Percentiles rank a stretch among this genome's conserved stretches.
Evolutionary conservation across 2,797 vertebrate genomes (phyloP).

Genomic region (Sebastes minor): DNA sequence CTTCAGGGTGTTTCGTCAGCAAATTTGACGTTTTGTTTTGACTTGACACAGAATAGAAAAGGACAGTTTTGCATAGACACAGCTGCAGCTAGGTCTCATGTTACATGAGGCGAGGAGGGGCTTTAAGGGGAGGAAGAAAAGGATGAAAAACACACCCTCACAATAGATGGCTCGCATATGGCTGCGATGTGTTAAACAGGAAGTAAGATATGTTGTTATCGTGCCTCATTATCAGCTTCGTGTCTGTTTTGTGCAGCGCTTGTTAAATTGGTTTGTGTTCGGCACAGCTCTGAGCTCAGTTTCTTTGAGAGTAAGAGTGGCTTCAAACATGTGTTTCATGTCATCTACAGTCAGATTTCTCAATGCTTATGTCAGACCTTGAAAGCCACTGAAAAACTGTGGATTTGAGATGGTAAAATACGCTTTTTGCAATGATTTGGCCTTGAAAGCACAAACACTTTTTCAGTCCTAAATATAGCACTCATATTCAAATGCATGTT

Average conservation of each 20-base stretch:
- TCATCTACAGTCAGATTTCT: not conserved
- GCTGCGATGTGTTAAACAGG: conserved; percentile 2
- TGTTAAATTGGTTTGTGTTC: not conserved
- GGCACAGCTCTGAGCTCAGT: not conserved
- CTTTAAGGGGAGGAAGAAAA: not conserved
- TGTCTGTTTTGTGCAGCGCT: not conserved
- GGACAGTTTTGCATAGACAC: conserved; percentile 13
- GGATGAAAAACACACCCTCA: not conserved
- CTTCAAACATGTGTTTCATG: not conserved
- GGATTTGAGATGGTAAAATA: not conserved
- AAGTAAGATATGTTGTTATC: conserved; percentile 4
- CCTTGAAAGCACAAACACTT: not conserved
- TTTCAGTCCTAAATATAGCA: not conserved
- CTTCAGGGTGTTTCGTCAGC: conserved; percentile 11
- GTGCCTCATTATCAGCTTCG: not conserved
- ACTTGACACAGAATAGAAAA: conserved; percentile 32
- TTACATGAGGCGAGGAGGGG: conserved; percentile 48
- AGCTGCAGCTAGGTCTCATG: conserved; percentile 38
- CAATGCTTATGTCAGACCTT: not conserved
- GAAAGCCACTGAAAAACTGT: not conserved
- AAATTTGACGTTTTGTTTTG: conserved; percentile 36
- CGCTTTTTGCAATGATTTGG: not conserved
- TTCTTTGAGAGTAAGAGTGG: not conserved
- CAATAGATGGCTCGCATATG: not conserved
- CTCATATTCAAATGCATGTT: not conserved